Conservation (phyloP, 2,797 vertebrate genomes). For the Gallinago stenura region DNA sequence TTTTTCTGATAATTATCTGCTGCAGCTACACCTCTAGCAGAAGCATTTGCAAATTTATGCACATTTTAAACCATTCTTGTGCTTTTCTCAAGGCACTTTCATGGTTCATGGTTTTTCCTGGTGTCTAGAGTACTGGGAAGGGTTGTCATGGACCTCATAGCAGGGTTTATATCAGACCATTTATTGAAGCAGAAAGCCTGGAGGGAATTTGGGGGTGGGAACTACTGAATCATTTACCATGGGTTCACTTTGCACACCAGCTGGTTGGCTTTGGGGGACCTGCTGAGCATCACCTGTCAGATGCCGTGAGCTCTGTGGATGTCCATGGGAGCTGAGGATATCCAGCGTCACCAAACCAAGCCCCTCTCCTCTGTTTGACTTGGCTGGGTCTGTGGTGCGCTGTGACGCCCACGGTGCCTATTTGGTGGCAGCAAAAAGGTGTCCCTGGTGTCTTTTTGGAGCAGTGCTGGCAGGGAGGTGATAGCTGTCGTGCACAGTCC, state of each 20-base stretch:
- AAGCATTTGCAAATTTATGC: neutral
- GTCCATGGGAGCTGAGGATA: neutral
- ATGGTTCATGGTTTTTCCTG: neutral
- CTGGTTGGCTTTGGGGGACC: slow-evolving; percentile 13
- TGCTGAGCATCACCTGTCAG: neutral
- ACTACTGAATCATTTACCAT: slow-evolving; percentile 38
- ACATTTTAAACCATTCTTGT: neutral
- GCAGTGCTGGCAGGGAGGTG: neutral
- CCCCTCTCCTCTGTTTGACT: neutral
- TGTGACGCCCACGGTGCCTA: rapidly evolving
- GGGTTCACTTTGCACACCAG: neutral
- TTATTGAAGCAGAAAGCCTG: slow-evolving; percentile 33
- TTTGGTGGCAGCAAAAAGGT: neutral
- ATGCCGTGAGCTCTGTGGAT: neutral
- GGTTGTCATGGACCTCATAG: neutral
- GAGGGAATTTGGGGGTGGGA: neutral
- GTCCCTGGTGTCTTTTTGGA: neutral
- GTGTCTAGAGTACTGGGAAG: neutral
- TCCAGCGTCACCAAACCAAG: neutral
- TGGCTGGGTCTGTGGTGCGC: neutral
- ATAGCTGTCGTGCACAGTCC: neutral
- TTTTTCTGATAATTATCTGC: neutral
- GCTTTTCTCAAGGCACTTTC: neutral
- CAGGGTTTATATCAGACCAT: neutral
- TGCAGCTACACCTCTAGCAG: neutral